Conservation (phyloP, 2,113 vertebrate species). For the Equus quagga region DNA sequence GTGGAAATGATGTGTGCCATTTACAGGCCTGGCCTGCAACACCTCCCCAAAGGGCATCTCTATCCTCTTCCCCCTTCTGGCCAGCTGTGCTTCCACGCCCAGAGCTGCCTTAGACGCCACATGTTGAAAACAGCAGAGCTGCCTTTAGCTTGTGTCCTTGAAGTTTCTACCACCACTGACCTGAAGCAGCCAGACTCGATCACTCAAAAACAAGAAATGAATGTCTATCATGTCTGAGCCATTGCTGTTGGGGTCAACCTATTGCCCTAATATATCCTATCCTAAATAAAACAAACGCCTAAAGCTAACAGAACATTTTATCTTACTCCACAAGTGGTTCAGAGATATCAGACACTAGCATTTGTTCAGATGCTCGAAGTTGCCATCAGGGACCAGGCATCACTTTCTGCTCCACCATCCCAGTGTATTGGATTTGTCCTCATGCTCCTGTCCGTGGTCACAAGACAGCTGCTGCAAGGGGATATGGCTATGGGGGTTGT, state of each 20-base stretch:
- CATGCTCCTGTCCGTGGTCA: background rate
- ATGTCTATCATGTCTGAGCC: background rate
- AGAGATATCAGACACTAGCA: background rate
- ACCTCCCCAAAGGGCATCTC: background rate
- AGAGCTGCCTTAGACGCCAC: background rate
- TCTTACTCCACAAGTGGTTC: background rate
- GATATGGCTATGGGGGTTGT: background rate
- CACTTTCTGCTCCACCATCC: background rate
- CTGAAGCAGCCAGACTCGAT: background rate
- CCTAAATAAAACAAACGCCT: background rate
- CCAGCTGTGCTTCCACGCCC: background rate
- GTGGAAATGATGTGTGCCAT: background rate
- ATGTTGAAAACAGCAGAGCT: background rate
- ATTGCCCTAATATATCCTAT: background rate
- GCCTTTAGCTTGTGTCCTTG: background rate
- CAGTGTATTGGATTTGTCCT: background rate
- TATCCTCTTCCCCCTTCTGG: background rate
- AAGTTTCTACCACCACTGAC: background rate
- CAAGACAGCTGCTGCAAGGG: background rate
- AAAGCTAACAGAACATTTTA: background rate
- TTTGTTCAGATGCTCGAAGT: background rate
- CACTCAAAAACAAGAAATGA: background rate
- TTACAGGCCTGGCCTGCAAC: background rate
- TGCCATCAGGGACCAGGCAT: background rate
- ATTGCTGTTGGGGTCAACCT: background rate